These are phyloP conservation scores for Hyperoplus lanceolatus DNA, from an alignment of 2,797 vertebrate species.

Conservation along the genomic window DNA sequence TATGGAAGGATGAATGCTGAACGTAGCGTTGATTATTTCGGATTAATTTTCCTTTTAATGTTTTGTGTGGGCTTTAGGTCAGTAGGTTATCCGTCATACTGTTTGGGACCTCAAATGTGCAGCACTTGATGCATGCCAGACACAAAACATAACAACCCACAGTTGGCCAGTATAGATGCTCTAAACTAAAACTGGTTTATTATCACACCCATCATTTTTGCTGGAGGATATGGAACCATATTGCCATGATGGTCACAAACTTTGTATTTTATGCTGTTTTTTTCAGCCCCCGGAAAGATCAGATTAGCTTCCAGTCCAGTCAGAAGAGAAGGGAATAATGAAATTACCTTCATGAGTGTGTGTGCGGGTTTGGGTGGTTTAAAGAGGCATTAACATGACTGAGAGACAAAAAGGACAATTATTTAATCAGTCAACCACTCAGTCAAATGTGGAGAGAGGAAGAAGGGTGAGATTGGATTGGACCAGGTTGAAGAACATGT, in stretches of 20 bases:
- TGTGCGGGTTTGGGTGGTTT: background rate
- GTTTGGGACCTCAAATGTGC: background rate
- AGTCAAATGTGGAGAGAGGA: background rate
- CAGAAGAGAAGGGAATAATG: background rate
- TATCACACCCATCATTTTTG: background rate
- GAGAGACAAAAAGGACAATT: background rate
- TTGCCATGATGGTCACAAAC: too few relatives aligned
- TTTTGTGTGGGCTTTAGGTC: background rate
- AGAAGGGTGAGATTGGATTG: background rate
- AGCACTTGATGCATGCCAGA: background rate
- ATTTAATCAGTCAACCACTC: background rate
- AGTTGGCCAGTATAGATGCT: slow-evolving; percentile 5
- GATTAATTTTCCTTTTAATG: background rate
- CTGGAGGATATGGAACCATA: too few relatives aligned
- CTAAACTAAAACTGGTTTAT: slow-evolving; percentile 37
- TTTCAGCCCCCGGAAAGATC: too few relatives aligned
- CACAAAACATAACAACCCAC: slow-evolving; percentile 22
- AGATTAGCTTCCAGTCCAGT: background rate
- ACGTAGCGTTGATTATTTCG: background rate
- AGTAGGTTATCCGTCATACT: background rate
- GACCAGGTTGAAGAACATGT: background rate
- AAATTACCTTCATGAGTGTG: background rate
- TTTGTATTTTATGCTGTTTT: too few relatives aligned
- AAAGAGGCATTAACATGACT: background rate
- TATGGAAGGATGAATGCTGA: background rate